Evolutionary conservation across 2,888 invertebrate species (phyloP), one percentile per base, ranked within the genome.

Genomic region (Anorthoa munda): DNA sequence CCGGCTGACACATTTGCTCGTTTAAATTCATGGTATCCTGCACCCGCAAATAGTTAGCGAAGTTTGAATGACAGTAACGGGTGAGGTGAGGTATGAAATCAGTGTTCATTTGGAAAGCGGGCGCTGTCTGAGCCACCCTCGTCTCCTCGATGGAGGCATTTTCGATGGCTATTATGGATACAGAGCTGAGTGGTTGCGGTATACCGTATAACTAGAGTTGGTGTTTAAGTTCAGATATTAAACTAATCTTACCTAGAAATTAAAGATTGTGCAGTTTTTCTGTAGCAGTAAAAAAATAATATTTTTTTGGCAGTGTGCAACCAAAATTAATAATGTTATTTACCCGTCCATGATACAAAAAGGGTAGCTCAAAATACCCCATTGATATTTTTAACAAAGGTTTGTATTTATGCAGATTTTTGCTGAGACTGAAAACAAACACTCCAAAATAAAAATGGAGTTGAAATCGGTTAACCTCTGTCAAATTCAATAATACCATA

Each of bases 41-140:
- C 80, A 73, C 79, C 70, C 79, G 77, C 74, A 85, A 86, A 90
- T 91, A 90, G 89, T 90, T 90, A 65, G 76, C 72, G 73, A 87
- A 89, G 86, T 88, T 89, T 86, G 88, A 89, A 84, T 86, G 90
- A 86, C 87, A 84, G 84, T 83, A 84, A 83, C 86, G 87, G 85
- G 86, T 87, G 87, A 87, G 86, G 84, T 86, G 87, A 87, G 86
- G 82, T 87, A 86, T 87, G 86, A 86, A 89, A 91, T 89, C 88
- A 86, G 84, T 87, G 89, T 84, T 89, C 90, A 87, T 89, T 90
- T 89, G 82, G 83, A 84, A 82, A 73, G 77, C 83, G 78, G 73
- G 85, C 59, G 79, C 66, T 70, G 83, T 73, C 84, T 76, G 75
- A 76, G 74, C 82, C 81, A 81, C 83, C 81, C 81, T 85, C 80